These are phyloP conservation scores for Tachyglossus aculeatus DNA, from an alignment of 2,797 vertebrate species.

Conservation along the genomic window DNA sequence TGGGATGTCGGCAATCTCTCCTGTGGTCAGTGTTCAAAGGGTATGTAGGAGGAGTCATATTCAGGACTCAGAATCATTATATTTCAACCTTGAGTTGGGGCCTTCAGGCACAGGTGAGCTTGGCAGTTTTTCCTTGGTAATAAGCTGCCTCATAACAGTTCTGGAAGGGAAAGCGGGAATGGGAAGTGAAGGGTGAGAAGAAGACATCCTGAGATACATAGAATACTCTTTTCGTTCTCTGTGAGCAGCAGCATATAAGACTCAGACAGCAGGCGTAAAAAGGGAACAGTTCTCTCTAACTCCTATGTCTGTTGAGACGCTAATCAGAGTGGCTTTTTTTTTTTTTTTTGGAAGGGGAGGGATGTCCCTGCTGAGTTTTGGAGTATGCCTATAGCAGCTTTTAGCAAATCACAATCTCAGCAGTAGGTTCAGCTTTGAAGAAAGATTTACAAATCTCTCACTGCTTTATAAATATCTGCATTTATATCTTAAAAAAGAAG, in stretches of 20 bases:
- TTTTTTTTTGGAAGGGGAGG: constrained; percentile 48
- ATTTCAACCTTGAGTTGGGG: constrained; percentile 28
- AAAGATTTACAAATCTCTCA: constrained; percentile 70
- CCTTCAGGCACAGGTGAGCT: constrained; percentile 2
- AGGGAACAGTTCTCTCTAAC: constrained; percentile 44
- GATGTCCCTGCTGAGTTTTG: constrained; percentile 69
- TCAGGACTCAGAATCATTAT: neutral
- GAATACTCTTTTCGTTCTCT: neutral
- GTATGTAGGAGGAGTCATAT: neutral
- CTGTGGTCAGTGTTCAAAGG: no score
- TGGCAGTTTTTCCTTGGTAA: neutral
- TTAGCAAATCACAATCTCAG: constrained; percentile 73
- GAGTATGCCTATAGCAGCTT: constrained; percentile 69
- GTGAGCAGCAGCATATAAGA: neutral
- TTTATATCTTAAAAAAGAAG: constrained; percentile 71
- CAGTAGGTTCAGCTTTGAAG: constrained; percentile 68
- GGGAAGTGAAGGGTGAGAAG: no score
- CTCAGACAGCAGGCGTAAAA: constrained; percentile 42
- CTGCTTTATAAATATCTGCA: constrained; percentile 73
- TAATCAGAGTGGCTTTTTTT: constrained; percentile 60
- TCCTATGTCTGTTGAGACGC: constrained; percentile 56
- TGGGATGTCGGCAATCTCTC: no score
- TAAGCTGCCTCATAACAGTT: constrained; percentile 13
- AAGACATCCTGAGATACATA: neutral
- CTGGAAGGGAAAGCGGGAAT: neutral